Evolutionary conservation across 2,797 vertebrate genomes (phyloP), one percentile per base, ranked within the genome.

Genomic region (Otolemur crassicaudatus): DNA sequence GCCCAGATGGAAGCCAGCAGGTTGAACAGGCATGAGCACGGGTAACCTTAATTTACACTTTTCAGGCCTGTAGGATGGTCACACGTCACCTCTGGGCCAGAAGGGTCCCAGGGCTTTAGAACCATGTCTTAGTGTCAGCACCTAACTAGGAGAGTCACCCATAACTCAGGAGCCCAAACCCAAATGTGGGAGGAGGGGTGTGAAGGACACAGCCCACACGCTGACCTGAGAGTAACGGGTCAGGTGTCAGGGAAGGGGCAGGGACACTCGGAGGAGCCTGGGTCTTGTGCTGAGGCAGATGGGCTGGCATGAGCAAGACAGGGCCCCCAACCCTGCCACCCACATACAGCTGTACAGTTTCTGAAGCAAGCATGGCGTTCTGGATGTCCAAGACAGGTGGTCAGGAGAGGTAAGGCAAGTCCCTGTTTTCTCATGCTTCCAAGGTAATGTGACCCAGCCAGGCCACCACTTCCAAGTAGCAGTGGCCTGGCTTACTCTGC

Each of bases 181-280:
- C 0, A 1, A 20, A 3, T 4, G n/a, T 37, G 61, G 86, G 34
- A 86, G 22, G n/a, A 58, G 9, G 7, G 61, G 0, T 13, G 1
- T 6, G 7, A 14, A 60, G 31, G 31, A 49, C 22, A 4, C 19
- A 29, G 49, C 34, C 20, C 10, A 1, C 3, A 1, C 20, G 31
- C 56, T 9, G 17, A 13, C 25, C 46, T 25, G 1, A 4, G 81
- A 65, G n/a, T 53, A 65, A 70, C 1, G 0, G 7, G 34, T 20
- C 19, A 87, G 34, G 31, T 1, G 0, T 46, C 25, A 61, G 34
- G 31, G 80, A 88, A 34, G 46, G 43, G 11, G 1, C 23, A n/a
- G 43, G 49, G 34, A 9, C 8, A 16, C 14, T 40, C 60, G 7
- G 25, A 49, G 60, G 31, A 40, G 22, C 19, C 10, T 1, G 0